Conservation (phyloP, 2,888 invertebrate genomes). For the Petrolisthes manimaculis region DNA sequence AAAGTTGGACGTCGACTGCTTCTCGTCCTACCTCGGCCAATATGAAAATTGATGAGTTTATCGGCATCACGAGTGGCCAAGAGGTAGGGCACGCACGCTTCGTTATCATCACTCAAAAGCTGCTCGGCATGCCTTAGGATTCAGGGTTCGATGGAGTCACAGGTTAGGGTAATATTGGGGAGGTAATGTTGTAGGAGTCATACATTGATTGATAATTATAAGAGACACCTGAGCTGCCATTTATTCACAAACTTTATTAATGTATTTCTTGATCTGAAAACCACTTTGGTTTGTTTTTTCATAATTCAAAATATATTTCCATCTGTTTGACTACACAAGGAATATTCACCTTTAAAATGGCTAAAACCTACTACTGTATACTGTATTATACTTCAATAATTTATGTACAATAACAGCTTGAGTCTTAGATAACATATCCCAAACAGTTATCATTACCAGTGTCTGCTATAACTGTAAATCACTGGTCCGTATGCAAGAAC, state of each 20-base stretch:
- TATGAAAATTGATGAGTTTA: constrained; percentile 64
- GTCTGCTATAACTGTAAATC: too few relatives aligned
- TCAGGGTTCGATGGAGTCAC: constrained; percentile 25
- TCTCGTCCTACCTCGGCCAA: constrained; percentile 61
- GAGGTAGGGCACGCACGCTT: constrained; percentile 68
- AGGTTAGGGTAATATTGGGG: constrained; percentile 37
- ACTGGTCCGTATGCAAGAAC: too few relatives aligned
- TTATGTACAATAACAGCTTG: too few relatives aligned
- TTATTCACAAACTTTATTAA: background rate
- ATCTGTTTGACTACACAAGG: too few relatives aligned
- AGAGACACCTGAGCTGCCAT: background rate
- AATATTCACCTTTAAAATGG: too few relatives aligned
- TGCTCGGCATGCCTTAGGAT: constrained; percentile 68
- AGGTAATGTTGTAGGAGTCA: constrained; percentile 41
- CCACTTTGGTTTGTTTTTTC: too few relatives aligned
- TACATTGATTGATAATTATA: constrained; percentile 47
- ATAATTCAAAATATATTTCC: too few relatives aligned
- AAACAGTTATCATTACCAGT: too few relatives aligned
- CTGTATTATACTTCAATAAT: too few relatives aligned
- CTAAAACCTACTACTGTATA: too few relatives aligned
- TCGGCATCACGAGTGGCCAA: constrained; percentile 69
- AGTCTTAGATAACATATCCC: too few relatives aligned
- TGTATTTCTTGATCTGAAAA: too few relatives aligned
- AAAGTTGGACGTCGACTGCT: constrained; percentile 21
- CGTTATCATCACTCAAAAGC: constrained; percentile 68